phyloP scores from a whole-genome alignment of 2,888 invertebrate species.

The Agrilus biguttatus region DNA sequence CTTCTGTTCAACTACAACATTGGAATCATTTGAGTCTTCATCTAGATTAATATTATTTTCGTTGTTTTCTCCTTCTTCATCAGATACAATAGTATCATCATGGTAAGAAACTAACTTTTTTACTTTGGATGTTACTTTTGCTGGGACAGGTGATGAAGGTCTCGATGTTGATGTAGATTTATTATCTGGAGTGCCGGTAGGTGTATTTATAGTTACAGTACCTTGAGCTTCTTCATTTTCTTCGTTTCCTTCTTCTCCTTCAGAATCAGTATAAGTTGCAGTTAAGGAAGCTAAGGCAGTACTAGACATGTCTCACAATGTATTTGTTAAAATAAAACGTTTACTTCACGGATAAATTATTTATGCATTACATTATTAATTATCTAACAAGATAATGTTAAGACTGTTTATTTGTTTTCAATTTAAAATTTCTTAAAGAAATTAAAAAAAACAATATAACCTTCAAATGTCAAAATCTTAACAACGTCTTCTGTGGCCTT shows the following conservation, averaged over 20 bases:
- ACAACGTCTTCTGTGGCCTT: no score
- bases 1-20: slow-evolving; percentile 31
- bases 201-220: slow-evolving; percentile 17
- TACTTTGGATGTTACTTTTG: slow-evolving; percentile 27
- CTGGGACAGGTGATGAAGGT: slow-evolving; percentile 23
- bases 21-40: slow-evolving; percentile 22
- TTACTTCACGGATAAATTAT: no score
- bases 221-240: slow-evolving; percentile 23
- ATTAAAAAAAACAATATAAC: no score
- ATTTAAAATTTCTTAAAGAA: no score
- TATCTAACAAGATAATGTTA: no score
- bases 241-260: slow-evolving; percentile 68
- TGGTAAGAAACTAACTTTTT: slow-evolving; percentile 36
- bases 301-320: slow-evolving; percentile 8
- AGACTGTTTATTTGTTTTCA: no score
- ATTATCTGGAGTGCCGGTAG: slow-evolving; percentile 20
- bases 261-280: slow-evolving; percentile 83
- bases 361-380: no score
- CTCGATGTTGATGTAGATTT: slow-evolving; percentile 36
- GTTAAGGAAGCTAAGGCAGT: slow-evolving; percentile 69
- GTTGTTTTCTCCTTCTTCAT: slow-evolving; percentile 12
- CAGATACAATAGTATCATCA: slow-evolving; percentile 18
- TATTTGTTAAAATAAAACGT: no score
- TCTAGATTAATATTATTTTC: slow-evolving; percentile 17
- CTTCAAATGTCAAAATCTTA: no score